These are phyloP conservation scores for Aphaenogaster rudis DNA, from an alignment of 1,140 invertebrate genomes.

Conservation along the genomic window DNA sequence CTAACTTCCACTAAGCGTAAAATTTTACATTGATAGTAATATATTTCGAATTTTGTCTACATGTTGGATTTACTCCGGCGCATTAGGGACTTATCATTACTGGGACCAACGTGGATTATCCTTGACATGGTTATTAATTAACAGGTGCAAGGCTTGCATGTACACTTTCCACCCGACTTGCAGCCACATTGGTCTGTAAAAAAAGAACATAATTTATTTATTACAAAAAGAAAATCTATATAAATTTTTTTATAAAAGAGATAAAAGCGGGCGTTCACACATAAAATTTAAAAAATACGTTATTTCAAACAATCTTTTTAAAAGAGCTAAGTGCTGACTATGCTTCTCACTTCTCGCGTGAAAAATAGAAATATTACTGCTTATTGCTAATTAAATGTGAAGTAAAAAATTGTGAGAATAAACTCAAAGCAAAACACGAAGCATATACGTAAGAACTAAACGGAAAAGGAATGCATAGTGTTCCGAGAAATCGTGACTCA, in stretches of 20 bases:
- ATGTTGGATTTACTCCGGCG: constrained; percentile 2
- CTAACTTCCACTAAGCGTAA: constrained; percentile 41
- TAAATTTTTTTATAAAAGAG: background rate
- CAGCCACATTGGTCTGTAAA: constrained; percentile 77
- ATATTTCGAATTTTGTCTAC: background rate
- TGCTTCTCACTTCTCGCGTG: background rate
- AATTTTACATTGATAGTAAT: background rate
- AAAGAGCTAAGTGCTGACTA: background rate
- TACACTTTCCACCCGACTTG: constrained; percentile 75
- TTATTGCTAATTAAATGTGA: background rate
- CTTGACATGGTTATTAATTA: constrained; percentile 34
- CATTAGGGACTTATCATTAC: constrained; percentile 13
- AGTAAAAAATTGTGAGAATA: background rate
- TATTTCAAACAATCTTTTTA: background rate
- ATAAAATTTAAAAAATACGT: background rate
- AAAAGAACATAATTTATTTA: constrained; percentile 38
- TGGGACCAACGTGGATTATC: constrained; percentile 5
- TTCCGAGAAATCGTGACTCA: background rate
- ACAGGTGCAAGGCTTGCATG: constrained; percentile 70
- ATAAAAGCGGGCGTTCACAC: background rate
- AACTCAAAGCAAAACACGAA: background rate
- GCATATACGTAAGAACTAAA: background rate
- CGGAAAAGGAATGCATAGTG: background rate
- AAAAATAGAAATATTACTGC: background rate
- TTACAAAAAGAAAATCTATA: background rate